Conservation (phyloP, 2,888 invertebrate genomes). For the Orgyia antiqua region DNA sequence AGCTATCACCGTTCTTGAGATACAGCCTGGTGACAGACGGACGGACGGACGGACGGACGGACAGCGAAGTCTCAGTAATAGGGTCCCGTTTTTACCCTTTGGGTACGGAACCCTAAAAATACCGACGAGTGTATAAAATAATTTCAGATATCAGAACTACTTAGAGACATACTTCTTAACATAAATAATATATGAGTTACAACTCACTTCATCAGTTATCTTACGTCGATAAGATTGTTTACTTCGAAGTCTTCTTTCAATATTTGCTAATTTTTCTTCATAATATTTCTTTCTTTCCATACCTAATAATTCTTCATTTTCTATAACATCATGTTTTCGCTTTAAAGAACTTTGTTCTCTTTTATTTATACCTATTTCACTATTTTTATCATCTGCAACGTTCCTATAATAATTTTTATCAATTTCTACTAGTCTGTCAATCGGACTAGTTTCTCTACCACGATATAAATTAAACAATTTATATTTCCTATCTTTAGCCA, state of each 20-base stretch:
- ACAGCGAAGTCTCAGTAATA: too few relatives aligned
- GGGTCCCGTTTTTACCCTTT: too few relatives aligned
- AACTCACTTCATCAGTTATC: too few relatives aligned
- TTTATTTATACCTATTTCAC: conserved; percentile 10
- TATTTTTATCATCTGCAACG: conserved; percentile 11
- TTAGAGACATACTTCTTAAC: too few relatives aligned
- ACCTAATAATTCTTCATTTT: conserved; percentile 31
- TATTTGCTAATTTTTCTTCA: conserved; percentile 47
- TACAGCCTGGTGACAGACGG: too few relatives aligned
- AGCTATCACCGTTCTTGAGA: too few relatives aligned
- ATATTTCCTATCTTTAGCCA: conserved; percentile 8
- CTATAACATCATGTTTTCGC: conserved; percentile 1
- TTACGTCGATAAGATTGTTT: conserved; percentile 21
- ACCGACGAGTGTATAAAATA: too few relatives aligned
- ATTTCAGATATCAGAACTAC: too few relatives aligned
- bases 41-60: too few relatives aligned
- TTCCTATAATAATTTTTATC: conserved; percentile 14
- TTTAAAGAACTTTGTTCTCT: conserved; percentile 8
- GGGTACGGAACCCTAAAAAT: too few relatives aligned
- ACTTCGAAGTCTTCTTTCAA: conserved; percentile 37
- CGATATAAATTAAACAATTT: conserved; percentile 10
- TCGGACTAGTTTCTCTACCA: conserved; percentile 5
- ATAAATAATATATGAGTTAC: too few relatives aligned
- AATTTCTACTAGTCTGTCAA: conserved; percentile 1
- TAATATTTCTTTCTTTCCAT: conserved; percentile 48